A percentile compares a stretch with the other conserved stretches of the same genome.
These are phyloP conservation scores for Troides aeacus DNA, from an alignment of 2,888 invertebrate species.

Conservation along the genomic window DNA sequence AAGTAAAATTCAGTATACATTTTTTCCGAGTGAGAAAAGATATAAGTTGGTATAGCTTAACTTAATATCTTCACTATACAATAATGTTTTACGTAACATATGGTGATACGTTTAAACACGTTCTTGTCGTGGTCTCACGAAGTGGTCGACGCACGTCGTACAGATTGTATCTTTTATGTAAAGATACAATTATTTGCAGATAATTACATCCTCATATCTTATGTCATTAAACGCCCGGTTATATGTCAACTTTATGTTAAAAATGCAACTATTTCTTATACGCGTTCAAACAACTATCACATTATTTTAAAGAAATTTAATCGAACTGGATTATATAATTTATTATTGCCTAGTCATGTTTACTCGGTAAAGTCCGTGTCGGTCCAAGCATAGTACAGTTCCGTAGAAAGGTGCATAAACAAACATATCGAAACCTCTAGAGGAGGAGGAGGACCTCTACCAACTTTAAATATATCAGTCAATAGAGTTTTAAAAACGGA, in stretches of 20 bases:
- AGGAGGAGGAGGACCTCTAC: no score
- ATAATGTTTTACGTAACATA: conserved; percentile 7
- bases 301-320: no score
- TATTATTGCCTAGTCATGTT: no score
- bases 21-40: neutral
- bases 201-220: conserved; percentile 26
- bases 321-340: no score
- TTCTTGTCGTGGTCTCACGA: conserved; percentile 17
- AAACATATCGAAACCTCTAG: no score
- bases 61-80: neutral
- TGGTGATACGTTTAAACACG: conserved; percentile 18
- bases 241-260: conserved; percentile 41
- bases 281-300: no score
- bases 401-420: no score
- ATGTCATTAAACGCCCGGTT: conserved; percentile 37
- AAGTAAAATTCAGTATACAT: neutral
- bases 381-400: no score
- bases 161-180: conserved; percentile 8
- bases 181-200: conserved; percentile 16
- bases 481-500: no score
- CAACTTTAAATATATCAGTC: no score
- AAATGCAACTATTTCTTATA: no score
- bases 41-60: neutral
- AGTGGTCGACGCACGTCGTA: conserved; percentile 9
- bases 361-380: no score